These are phyloP conservation scores for Ormia ochracea DNA, from an alignment of 2,888 invertebrate species.

Conservation along the genomic window DNA sequence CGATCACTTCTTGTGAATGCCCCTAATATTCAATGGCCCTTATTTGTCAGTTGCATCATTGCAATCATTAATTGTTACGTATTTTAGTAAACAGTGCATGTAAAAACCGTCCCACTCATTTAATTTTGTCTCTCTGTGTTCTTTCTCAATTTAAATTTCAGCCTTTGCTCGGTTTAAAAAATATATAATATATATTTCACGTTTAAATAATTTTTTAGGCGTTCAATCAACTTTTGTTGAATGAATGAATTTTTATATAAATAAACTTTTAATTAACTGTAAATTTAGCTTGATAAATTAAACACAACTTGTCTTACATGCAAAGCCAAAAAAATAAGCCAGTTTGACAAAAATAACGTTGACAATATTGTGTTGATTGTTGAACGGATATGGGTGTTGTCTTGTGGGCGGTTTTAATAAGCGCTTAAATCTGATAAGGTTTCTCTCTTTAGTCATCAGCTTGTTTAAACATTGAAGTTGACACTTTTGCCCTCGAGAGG, in stretches of 20 bases:
- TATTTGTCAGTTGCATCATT: neutral
- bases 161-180: conserved; percentile 15
- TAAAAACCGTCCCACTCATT: conserved; percentile 11
- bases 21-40: neutral
- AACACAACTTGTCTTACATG: conserved; percentile 13
- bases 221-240: conserved; percentile 48
- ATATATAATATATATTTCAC: too few species aligned
- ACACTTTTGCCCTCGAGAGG: neutral
- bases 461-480: neutral
- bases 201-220: neutral
- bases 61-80: neutral
- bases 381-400: conserved; percentile 61
- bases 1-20: neutral
- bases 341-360: conserved; percentile 6
- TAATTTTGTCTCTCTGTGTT: neutral
- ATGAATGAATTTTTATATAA: conserved; percentile 4
- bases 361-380: conserved; percentile 16
- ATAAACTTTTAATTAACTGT: conserved; percentile 58
- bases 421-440: conserved; percentile 27
- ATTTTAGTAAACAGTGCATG: neutral
- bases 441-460: neutral
- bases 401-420: conserved; percentile 59
- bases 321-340: conserved; percentile 16
- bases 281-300: conserved; percentile 44
- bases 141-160: neutral